These are phyloP conservation scores for Harpegnathos saltator DNA, from an alignment of 1,140 invertebrate species.

Conservation along the genomic window DNA sequence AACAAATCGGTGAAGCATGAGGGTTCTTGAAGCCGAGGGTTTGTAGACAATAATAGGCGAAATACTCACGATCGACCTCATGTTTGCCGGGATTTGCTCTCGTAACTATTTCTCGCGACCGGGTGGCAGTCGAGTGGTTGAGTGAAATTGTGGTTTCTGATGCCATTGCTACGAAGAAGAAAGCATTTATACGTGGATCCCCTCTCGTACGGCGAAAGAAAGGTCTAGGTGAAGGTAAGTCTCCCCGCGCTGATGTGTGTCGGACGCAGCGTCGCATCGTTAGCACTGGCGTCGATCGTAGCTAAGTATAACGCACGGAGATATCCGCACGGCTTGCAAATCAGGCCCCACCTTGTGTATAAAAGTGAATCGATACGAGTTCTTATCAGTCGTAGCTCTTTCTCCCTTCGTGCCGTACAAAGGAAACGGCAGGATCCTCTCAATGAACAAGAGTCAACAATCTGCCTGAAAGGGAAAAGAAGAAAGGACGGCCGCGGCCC, in stretches of 20 bases:
- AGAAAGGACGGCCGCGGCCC: not conserved
- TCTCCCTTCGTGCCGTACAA: not conserved
- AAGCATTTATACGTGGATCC: slow-evolving; percentile 85
- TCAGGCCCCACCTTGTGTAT: slow-evolving; percentile 20
- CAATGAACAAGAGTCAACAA: slow-evolving; percentile 3
- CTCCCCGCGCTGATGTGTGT: slow-evolving; percentile 63
- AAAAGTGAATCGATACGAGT: slow-evolving; percentile 53
- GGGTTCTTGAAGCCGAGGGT: not conserved
- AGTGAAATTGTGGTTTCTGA: slow-evolving; percentile 82
- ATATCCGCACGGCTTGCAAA: slow-evolving; percentile 44
- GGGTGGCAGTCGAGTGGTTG: slow-evolving; percentile 71
- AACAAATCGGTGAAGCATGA: not conserved
- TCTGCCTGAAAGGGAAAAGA: not conserved
- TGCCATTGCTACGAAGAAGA: slow-evolving; percentile 83
- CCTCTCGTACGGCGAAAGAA: slow-evolving; percentile 84
- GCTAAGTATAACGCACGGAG: slow-evolving; percentile 1
- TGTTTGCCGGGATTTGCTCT: slow-evolving; percentile 71
- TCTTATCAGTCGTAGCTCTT: slow-evolving; percentile 25
- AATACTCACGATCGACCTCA: slow-evolving; percentile 81
- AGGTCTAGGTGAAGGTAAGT: slow-evolving; percentile 87
- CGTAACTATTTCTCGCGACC: slow-evolving; percentile 64
- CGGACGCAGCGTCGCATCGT: slow-evolving; percentile 43
- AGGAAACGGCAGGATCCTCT: slow-evolving; percentile 25
- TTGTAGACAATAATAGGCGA: not conserved
- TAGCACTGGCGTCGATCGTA: slow-evolving; percentile 26